These are phyloP conservation scores for Berghia stephanieae DNA, from an alignment of 1,140 invertebrate species.

Conservation along the genomic window DNA sequence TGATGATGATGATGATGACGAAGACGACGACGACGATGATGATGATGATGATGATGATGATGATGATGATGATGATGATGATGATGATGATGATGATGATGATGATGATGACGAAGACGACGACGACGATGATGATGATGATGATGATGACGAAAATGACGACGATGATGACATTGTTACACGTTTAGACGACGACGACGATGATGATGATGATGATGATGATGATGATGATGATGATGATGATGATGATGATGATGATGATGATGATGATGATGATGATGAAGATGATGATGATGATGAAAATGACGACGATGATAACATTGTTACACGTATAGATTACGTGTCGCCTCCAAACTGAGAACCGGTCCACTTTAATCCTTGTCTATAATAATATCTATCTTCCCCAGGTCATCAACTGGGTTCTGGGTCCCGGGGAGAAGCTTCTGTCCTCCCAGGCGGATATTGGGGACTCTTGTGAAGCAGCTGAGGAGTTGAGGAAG, in stretches of 20 bases:
- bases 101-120: too few relatives aligned
- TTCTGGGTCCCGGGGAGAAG: slow-evolving; percentile 78
- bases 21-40: too few relatives aligned
- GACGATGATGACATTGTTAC: neutral
- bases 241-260: neutral
- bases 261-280: neutral
- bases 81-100: slow-evolving; percentile 2
- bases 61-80: slow-evolving; percentile 2
- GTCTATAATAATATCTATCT: neutral
- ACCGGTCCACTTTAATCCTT: neutral
- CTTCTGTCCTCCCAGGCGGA: slow-evolving; percentile 76
- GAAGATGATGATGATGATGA: neutral
- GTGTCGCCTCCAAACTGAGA: neutral
- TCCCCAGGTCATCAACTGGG: slow-evolving; percentile 77
- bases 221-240: slow-evolving; percentile 2
- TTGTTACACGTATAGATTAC: neutral
- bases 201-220: slow-evolving; percentile 2
- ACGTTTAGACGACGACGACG: neutral
- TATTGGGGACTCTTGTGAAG: slow-evolving; percentile 78
- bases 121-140: slow-evolving; percentile 2
- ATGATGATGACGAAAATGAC: neutral
- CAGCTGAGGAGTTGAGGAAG: slow-evolving; percentile 76
- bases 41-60: slow-evolving; percentile 2
- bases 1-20: slow-evolving; percentile 1
- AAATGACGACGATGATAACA: neutral